These are phyloP conservation scores for Drosophila limbata DNA, from an alignment of 2,888 invertebrate genomes.

Conservation along the genomic window DNA sequence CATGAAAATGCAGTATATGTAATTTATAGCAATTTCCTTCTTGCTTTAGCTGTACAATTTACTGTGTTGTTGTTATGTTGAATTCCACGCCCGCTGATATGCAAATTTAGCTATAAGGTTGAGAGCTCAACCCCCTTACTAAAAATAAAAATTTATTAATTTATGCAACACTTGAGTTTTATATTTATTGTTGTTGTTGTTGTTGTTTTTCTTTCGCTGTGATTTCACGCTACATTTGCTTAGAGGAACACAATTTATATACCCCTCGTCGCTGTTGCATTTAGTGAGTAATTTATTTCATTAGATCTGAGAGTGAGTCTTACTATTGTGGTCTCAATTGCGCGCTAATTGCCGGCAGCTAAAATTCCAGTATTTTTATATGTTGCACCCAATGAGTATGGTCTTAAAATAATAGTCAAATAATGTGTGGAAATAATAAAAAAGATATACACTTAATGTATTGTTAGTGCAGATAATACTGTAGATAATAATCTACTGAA, in stretches of 20 bases:
- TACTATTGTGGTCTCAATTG: constrained; percentile 15
- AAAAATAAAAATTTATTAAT: constrained; percentile 67
- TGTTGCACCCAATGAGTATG: not conserved
- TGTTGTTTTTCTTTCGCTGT: constrained; percentile 39
- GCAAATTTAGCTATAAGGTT: constrained; percentile 43
- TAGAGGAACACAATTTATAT: constrained; percentile 35
- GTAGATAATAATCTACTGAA: too few species aligned
- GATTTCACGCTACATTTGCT: constrained; percentile 58
- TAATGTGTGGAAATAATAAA: not conserved
- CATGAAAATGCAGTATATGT: constrained; percentile 70
- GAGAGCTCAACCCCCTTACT: constrained; percentile 3
- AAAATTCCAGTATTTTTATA: constrained; percentile 1
- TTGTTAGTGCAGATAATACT: too few species aligned
- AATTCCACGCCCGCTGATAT: constrained; percentile 53
- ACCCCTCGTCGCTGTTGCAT: constrained; percentile 23
- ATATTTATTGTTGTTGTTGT: constrained; percentile 55
- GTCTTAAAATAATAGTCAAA: not conserved
- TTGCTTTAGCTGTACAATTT: constrained; percentile 59
- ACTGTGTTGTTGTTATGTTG: constrained; percentile 32
- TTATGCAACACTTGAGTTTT: constrained; percentile 68
- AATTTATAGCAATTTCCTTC: constrained; percentile 74
- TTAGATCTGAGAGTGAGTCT: constrained; percentile 15
- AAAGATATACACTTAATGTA: not conserved
- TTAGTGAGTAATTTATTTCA: constrained; percentile 57
- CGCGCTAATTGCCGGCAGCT: constrained; percentile 1